phyloP scores from a whole-genome alignment of 2,113 vertebrate species.

The Cebus imitator region DNA sequence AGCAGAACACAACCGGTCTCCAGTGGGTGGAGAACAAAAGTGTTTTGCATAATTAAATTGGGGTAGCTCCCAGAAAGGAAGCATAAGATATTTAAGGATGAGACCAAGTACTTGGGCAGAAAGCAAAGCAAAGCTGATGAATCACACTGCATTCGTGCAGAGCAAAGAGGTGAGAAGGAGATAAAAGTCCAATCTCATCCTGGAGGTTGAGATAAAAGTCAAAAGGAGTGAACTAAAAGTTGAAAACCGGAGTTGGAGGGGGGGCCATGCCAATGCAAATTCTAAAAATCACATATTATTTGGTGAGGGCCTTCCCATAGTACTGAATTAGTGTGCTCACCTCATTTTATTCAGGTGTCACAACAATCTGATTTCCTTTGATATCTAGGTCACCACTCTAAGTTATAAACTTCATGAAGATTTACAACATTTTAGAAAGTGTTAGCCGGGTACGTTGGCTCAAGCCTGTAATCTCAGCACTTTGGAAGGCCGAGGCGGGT shows the following conservation, averaged over 20 bases:
- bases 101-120: background rate
- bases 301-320: background rate
- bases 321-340: background rate
- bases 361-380: background rate
- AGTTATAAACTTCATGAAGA: background rate
- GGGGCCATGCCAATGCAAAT: background rate
- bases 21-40: background rate
- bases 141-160: background rate
- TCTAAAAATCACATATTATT: background rate
- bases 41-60: slow-evolving; percentile 1
- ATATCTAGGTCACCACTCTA: background rate
- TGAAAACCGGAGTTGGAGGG: background rate
- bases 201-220: background rate
- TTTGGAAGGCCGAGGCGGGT: too few species aligned
- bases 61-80: background rate
- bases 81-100: background rate
- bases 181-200: background rate
- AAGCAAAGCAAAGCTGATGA: background rate
- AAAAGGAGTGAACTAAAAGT: background rate
- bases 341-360: background rate
- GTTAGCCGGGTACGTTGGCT: background rate
- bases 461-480: too few species aligned
- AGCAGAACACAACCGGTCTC: background rate
- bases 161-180: background rate
- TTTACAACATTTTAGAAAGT: background rate